phyloP scores from a whole-genome alignment of 2,113 vertebrate genomes.

The Pollachius pollachius region DNA sequence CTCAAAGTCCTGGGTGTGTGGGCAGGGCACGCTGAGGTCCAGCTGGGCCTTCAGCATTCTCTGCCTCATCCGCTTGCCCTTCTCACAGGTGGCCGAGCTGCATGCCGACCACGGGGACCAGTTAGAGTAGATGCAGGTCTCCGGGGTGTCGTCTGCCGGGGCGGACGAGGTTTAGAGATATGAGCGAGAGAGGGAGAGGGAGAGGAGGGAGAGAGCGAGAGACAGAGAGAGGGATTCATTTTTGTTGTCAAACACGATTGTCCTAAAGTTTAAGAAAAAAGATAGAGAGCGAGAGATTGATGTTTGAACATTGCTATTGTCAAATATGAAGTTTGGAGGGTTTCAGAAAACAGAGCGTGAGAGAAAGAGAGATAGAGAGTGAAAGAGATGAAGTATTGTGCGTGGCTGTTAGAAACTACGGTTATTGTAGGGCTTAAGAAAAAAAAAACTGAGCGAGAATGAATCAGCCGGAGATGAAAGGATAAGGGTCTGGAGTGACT shows the following conservation, averaged over 20 bases:
- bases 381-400: too few relatives aligned
- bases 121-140: constrained; percentile 98
- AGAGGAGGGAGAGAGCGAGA: not conserved
- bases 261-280: too few relatives aligned
- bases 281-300: too few relatives aligned
- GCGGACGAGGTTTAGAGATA: not conserved
- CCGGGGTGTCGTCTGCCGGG: constrained; percentile 90
- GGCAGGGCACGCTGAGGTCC: constrained; percentile 94
- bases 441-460: not conserved
- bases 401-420: too few relatives aligned
- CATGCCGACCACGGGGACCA: constrained; percentile 99
- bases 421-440: not conserved
- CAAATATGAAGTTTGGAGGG: too few relatives aligned
- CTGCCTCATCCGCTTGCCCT: constrained; percentile 96
- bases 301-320: too few relatives aligned
- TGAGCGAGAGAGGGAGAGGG: not conserved
- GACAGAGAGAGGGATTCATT: too few relatives aligned
- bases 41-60: constrained; percentile 98
- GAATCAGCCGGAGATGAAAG: not conserved
- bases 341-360: too few relatives aligned
- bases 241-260: too few relatives aligned
- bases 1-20: constrained; percentile 97
- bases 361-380: too few relatives aligned
- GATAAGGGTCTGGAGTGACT: not conserved
- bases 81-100: constrained; percentile 97